Percentiles rank a stretch among this genome's conserved stretches.
phyloP scores from a whole-genome alignment of 2,888 invertebrate species.

The Steinernema carpocapsae region DNA sequence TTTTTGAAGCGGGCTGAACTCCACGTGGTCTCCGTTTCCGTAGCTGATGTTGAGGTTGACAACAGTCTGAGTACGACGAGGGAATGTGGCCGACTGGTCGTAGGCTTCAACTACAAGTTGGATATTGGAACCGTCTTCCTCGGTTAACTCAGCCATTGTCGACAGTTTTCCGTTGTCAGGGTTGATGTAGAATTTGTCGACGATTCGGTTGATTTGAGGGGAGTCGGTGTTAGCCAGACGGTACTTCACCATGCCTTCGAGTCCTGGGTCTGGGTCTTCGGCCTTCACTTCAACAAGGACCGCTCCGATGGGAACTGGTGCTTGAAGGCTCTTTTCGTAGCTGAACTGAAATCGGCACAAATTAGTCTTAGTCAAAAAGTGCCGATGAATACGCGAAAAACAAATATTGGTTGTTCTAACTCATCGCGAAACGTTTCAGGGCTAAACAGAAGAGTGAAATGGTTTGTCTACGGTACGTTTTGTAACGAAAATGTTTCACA shows the following conservation, averaged over 20 bases:
- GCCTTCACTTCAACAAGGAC: constrained; percentile 56
- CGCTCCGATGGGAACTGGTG: constrained; percentile 55
- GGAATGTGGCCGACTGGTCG: constrained; percentile 51
- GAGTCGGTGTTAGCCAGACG: constrained; percentile 34
- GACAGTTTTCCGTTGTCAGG: constrained; percentile 56
- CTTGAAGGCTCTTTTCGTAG: constrained; percentile 49
- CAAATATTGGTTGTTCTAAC: not conserved
- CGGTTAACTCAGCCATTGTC: constrained; percentile 43
- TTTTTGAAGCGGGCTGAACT: constrained; percentile 63
- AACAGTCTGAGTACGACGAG: constrained; percentile 49
- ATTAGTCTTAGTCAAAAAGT: not conserved
- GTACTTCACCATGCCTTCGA: constrained; percentile 52
- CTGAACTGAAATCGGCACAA: constrained; percentile 48
- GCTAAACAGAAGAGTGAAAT: not conserved
- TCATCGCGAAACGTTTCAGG: not conserved
- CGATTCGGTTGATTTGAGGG: not conserved
- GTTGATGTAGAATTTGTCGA: constrained; percentile 35
- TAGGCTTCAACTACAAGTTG: constrained; percentile 57
- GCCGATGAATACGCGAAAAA: not conserved
- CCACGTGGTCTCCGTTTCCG: constrained; percentile 38
- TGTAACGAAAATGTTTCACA: too few relatives aligned
- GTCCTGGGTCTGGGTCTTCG: constrained; percentile 62
- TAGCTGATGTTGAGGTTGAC: constrained; percentile 43
- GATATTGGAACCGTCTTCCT: constrained; percentile 54
- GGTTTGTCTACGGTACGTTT: too few relatives aligned